phyloP scores from a whole-genome alignment of 2,797 vertebrate species.

The Orestias chungarensis region DNA sequence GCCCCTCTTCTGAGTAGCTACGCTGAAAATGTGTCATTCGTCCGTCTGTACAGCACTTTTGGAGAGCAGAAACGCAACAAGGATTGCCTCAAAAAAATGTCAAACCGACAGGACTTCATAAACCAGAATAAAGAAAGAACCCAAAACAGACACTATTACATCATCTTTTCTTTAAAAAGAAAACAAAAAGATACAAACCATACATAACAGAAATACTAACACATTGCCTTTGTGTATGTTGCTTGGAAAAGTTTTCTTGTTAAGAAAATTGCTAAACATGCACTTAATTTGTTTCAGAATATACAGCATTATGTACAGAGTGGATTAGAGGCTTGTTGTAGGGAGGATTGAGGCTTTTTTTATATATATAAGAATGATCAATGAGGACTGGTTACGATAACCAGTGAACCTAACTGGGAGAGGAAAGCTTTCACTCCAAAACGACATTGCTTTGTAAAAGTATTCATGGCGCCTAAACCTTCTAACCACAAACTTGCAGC shows the following conservation, averaged over 20 bases:
- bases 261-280: conserved; percentile 81
- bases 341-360: conserved; percentile 62
- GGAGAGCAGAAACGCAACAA: conserved; percentile 55
- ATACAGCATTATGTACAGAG: conserved; percentile 80
- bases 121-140: conserved; percentile 21
- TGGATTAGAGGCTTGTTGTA: conserved; percentile 62
- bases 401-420: conserved; percentile 22
- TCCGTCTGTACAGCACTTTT: conserved; percentile 74
- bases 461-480: neutral
- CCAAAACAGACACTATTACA: conserved; percentile 8
- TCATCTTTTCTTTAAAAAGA: neutral
- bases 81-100: conserved; percentile 21
- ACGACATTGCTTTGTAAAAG: neutral
- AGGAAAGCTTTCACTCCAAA: conserved; percentile 21
- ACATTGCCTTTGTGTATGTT: conserved; percentile 51
- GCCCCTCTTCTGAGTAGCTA: conserved; percentile 66
- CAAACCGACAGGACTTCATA: conserved; percentile 25
- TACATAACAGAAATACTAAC: conserved; percentile 36
- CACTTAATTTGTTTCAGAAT: conserved; percentile 70
- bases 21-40: conserved; percentile 65
- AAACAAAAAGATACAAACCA: conserved; percentile 4
- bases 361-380: conserved; percentile 28
- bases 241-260: conserved; percentile 64
- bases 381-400: conserved; percentile 32
- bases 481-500: neutral